Evolutionary conservation across 2,888 invertebrate species (phyloP).

Genomic region (Cheilosia grossa): DNA sequence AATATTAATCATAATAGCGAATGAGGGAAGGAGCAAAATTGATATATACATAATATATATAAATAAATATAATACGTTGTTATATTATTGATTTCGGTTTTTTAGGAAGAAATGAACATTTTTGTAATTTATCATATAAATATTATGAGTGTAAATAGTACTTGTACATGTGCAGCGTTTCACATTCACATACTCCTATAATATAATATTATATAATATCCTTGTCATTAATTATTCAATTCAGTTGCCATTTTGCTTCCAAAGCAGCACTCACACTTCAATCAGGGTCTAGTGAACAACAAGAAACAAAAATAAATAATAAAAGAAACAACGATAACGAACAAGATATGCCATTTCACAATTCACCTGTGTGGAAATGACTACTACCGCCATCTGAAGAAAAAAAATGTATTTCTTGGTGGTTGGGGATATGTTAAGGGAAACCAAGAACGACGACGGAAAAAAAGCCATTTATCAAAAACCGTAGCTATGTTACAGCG

Average conservation of each 20-base stretch:
- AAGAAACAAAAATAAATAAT: neutral
- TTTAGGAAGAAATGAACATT: conserved; percentile 57
- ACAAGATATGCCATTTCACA: conserved; percentile 61
- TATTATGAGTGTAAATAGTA: conserved; percentile 66
- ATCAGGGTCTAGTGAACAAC: conserved; percentile 38
- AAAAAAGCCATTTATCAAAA: conserved; percentile 68
- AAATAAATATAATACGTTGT: conserved; percentile 38
- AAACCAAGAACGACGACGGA: conserved; percentile 1
- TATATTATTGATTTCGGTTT: conserved; percentile 64
- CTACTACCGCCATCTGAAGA: neutral
- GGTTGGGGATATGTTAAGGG: conserved; percentile 13
- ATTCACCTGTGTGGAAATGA: conserved; percentile 56
- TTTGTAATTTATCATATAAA: conserved; percentile 65
- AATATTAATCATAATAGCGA: conserved; percentile 44
- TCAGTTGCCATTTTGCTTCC: conserved; percentile 71
- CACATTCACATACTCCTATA: conserved; percentile 52
- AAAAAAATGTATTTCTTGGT: conserved; percentile 1
- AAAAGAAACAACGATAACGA: conserved; percentile 7
- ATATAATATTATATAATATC: conserved; percentile 37
- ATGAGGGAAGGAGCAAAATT: conserved; percentile 22
- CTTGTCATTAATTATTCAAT: conserved; percentile 68
- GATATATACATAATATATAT: conserved; percentile 15
- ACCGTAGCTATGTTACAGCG: conserved; percentile 58
- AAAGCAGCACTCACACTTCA: conserved; percentile 47
- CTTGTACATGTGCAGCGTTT: conserved; percentile 34